A percentile compares a stretch with the other conserved stretches of the same genome.
Conservation (phyloP, 2,888 invertebrate species). For the Drosophila kokeensis region DNA sequence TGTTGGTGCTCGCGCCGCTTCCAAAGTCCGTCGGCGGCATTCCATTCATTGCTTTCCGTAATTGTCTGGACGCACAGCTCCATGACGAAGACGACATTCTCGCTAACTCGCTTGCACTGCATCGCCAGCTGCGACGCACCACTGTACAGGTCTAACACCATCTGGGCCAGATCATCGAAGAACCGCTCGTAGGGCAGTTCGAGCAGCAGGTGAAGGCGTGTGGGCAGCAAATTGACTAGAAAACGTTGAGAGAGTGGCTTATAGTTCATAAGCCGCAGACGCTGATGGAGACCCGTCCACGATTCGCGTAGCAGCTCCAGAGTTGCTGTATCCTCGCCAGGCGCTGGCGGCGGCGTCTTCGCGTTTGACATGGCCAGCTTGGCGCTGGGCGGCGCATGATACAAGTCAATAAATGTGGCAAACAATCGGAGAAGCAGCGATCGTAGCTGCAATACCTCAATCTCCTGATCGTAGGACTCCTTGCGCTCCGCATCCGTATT, state of each 20-base stretch:
- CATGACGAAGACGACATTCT: constrained; percentile 76
- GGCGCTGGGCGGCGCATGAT: constrained; percentile 65
- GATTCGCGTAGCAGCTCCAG: constrained; percentile 79
- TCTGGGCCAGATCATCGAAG: constrained; percentile 83
- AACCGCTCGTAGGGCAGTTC: constrained; percentile 84
- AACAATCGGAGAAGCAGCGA: constrained; percentile 82
- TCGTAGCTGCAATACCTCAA: constrained; percentile 83
- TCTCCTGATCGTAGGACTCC: constrained; percentile 83
- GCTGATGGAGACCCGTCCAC: constrained; percentile 83
- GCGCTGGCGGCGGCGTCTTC: constrained; percentile 18
- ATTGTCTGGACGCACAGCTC: constrained; percentile 82
- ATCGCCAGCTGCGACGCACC: constrained; percentile 75
- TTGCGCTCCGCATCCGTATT: constrained; percentile 74
- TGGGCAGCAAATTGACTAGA: constrained; percentile 85
- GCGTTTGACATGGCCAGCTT: constrained; percentile 38
- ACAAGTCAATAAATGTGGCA: constrained; percentile 83
- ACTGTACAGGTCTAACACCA: constrained; percentile 83
- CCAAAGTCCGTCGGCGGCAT: constrained; percentile 85
- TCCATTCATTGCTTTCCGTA: constrained; percentile 83
- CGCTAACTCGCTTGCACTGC: constrained; percentile 79
- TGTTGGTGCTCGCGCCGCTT: constrained; percentile 86
- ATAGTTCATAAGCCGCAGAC: constrained; percentile 81
- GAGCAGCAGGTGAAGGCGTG: constrained; percentile 82
- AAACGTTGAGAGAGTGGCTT: constrained; percentile 82
- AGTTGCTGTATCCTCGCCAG: constrained; percentile 67